These are phyloP conservation scores for Calidris pygmaea DNA, from an alignment of 2,113 vertebrate genomes.

Conservation along the genomic window DNA sequence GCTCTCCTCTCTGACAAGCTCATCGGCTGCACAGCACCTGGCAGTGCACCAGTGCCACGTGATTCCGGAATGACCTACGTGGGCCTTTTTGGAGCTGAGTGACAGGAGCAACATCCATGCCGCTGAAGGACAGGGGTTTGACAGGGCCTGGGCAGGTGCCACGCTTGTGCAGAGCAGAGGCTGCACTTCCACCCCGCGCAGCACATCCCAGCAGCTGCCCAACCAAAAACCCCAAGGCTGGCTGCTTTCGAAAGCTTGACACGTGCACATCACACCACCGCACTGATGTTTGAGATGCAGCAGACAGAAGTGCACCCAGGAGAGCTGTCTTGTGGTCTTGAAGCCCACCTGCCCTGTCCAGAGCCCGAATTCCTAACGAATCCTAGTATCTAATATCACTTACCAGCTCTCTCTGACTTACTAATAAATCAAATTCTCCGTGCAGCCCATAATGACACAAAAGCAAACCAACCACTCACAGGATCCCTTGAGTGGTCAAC, in stretches of 20 bases:
- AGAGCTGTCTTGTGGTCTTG: neutral
- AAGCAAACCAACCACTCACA: neutral
- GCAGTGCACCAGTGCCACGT: neutral
- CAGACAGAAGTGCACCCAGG: neutral
- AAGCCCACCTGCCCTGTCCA: neutral
- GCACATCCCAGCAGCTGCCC: neutral
- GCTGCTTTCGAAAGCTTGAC: neutral
- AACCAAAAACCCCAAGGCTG: neutral
- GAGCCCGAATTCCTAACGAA: neutral
- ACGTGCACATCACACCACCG: neutral
- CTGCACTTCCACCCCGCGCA: rapidly evolving
- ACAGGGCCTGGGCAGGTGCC: neutral
- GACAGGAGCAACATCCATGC: neutral
- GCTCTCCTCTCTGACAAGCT: neutral
- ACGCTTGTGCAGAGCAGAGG: neutral
- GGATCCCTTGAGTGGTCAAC: neutral
- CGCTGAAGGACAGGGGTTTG: neutral
- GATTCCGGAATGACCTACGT: neutral
- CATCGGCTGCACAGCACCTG: neutral
- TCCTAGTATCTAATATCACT: neutral
- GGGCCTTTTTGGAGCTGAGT: neutral
- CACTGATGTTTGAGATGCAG: neutral
- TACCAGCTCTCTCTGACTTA: neutral
- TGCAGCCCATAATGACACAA: neutral
- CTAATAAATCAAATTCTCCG: neutral